Base-by-base conservation (phyloP, 2,797 vertebrate species). In the Notolabrus celidotus region DNA sequence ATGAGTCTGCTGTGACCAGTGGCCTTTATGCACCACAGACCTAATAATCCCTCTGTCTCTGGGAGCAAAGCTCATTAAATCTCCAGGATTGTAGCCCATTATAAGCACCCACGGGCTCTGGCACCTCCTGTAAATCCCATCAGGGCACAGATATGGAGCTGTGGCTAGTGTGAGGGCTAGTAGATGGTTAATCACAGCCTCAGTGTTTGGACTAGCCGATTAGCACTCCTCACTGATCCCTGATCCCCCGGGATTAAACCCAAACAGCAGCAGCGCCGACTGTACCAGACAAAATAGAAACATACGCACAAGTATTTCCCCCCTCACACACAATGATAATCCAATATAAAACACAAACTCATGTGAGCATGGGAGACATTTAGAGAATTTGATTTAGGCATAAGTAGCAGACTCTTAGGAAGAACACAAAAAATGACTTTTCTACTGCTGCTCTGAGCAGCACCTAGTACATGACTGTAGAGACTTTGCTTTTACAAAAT, bases 1-100 rank as follows among this genome's bases (percentile, higher is more conserved):
- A 84, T 38, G 77, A 79, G 85, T 60, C 85, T 86, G 86, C 79
- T 51, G 20, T 55, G 78, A 78, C 82, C n/a, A 75, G 76, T 84
- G 79, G 86, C 74, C 84, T 79, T 88, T 82, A 82, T 83, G 82
- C 86, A 79, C 79, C 55, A 76, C 67, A 85, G 71, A 85, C 79
- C 73, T 80, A 57, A 59, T 86, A 92, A 94, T 87, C 88, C 83
- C 65, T 57, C 83, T 85, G 87, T 87, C 86, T 92, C 72, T 85
- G 74, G 72, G 77, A 92, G 87, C 71, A 93, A 92, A 94, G 83
- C 92, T 93, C 81, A 90, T 93, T 92, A 93, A 75, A 88, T 71
- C 84, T 88, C 77, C 36, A 34, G 60, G 89, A 91, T 87, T 82
- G 85, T 86, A 88, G 83, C 79, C 89, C 81, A 88, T 87, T 88